Evolutionary conservation across 1,140 invertebrate species (phyloP).

Genomic region (Cylas formicarius): DNA sequence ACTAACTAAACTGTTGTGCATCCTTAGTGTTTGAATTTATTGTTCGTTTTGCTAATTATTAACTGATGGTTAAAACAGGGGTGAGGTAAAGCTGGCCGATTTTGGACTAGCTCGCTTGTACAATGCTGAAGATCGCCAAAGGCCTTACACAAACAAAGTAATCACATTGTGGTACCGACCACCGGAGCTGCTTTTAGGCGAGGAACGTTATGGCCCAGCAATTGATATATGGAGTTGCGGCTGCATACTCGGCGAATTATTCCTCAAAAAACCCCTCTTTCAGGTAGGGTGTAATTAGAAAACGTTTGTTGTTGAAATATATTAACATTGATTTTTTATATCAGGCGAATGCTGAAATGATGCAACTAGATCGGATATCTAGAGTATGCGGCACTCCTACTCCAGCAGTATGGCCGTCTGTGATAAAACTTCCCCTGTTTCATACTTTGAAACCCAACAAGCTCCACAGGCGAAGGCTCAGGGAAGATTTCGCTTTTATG

Average conservation of each 20-base stretch:
- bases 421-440: slow-evolving; percentile 90
- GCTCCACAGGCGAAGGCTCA: slow-evolving; percentile 74
- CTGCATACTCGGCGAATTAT: slow-evolving; percentile 97
- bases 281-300: slow-evolving; percentile 51
- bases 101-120: slow-evolving; percentile 96
- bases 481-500: slow-evolving; percentile 92
- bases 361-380: slow-evolving; percentile 92
- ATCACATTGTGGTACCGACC: slow-evolving; percentile 96
- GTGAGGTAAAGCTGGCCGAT: slow-evolving; percentile 98
- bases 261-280: slow-evolving; percentile 93
- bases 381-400: slow-evolving; percentile 91
- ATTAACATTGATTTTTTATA: slow-evolving; percentile 27
- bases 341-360: slow-evolving; percentile 85
- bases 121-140: slow-evolving; percentile 87
- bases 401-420: slow-evolving; percentile 96
- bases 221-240: slow-evolving; percentile 99
- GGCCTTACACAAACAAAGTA: slow-evolving; percentile 98
- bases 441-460: slow-evolving; percentile 89
- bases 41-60: too few relatives aligned
- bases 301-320: not conserved
- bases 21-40: too few relatives aligned
- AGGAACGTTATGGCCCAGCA: slow-evolving; percentile 95
- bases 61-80: slow-evolving; percentile 63
- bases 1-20: too few relatives aligned
- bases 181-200: slow-evolving; percentile 74